These are phyloP conservation scores for Meliscaeva auricollis DNA, from an alignment of 2,888 invertebrate species.

Conservation along the genomic window DNA sequence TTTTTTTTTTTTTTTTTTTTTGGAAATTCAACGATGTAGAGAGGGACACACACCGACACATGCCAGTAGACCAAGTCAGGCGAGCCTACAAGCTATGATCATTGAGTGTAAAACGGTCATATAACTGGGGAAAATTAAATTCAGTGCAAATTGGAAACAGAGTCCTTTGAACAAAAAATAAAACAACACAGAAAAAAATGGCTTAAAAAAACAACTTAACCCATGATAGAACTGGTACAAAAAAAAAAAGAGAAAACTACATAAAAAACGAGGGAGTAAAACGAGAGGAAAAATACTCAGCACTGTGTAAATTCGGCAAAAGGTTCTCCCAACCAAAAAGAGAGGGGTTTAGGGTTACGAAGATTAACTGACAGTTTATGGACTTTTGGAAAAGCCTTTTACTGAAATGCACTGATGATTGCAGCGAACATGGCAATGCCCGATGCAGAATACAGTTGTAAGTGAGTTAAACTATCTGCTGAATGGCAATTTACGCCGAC, in stretches of 20 bases:
- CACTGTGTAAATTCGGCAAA: slow-evolving; percentile 50
- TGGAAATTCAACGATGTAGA: background rate
- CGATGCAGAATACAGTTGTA: slow-evolving; percentile 13
- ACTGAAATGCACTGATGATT: slow-evolving; percentile 35
- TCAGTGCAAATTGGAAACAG: slow-evolving; percentile 71
- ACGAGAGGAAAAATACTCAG: slow-evolving; percentile 4
- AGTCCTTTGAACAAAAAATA: slow-evolving; percentile 61
- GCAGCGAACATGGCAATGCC: slow-evolving; percentile 23
- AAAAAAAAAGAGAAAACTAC: background rate
- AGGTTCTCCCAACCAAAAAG: background rate
- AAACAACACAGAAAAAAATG: background rate
- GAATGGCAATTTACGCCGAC: slow-evolving; percentile 54
- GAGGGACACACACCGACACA: slow-evolving; percentile 10
- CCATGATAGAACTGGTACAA: background rate
- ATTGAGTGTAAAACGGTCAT: slow-evolving; percentile 54
- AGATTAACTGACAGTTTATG: slow-evolving; percentile 73
- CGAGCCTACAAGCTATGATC: slow-evolving; percentile 44
- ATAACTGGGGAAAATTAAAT: slow-evolving; percentile 67
- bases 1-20: slow-evolving; percentile 40
- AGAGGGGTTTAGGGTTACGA: slow-evolving; percentile 43
- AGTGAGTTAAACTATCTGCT: slow-evolving; percentile 58
- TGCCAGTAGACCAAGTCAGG: background rate
- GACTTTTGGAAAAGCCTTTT: slow-evolving; percentile 69
- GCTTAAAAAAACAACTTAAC: slow-evolving; percentile 17
- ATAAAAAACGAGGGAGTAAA: background rate